Percentiles rank a stretch among this genome's conserved stretches.
phyloP scores from a whole-genome alignment of 2,797 vertebrate genomes.

The Chanos chanos region DNA sequence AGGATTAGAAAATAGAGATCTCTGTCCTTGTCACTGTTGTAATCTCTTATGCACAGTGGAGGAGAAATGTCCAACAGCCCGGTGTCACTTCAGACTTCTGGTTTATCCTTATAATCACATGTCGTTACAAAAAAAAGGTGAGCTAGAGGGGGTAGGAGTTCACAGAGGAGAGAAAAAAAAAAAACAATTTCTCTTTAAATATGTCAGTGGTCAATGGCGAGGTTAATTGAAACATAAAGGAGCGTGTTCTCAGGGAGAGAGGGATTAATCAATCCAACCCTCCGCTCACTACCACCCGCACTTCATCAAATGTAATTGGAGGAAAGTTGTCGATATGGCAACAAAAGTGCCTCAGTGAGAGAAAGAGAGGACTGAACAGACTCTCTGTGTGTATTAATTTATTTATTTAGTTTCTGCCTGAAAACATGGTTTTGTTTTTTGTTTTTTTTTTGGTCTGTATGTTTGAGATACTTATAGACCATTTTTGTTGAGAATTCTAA shows the following conservation, averaged over 20 bases:
- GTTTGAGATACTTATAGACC: constrained; percentile 25
- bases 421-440: no score
- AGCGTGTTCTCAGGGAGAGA: constrained; percentile 29
- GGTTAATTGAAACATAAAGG: constrained; percentile 52
- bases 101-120: no score
- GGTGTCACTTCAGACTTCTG: no score
- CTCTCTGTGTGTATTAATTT: background rate
- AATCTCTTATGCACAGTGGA: no score
- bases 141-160: background rate
- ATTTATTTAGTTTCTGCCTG: no score
- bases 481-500: no score
- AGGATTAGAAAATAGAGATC: no score
- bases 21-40: no score
- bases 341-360: constrained; percentile 15
- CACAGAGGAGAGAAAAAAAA: no score
- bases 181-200: constrained; percentile 45
- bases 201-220: constrained; percentile 41
- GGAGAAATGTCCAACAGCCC: no score
- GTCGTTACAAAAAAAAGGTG: background rate
- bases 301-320: constrained; percentile 41
- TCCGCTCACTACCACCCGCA: constrained; percentile 25
- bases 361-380: background rate
- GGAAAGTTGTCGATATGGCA: constrained; percentile 29
- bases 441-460: no score
- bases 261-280: constrained; percentile 31